Base-by-base conservation (phyloP, 2,113 vertebrate genomes). In the Pleuronectes platessa region DNA sequence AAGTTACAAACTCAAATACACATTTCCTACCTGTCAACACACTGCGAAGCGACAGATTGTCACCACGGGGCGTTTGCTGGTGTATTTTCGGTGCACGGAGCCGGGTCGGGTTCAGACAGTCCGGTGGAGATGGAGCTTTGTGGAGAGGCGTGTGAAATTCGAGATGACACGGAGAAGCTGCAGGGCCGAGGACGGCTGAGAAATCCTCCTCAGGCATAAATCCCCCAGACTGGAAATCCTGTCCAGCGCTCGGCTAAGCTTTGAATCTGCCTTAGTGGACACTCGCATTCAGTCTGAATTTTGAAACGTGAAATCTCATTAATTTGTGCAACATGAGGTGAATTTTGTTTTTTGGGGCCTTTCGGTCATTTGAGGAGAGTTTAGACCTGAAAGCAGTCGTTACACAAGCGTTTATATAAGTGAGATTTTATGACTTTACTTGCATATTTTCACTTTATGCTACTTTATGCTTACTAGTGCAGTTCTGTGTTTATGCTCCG, bases 191-290 rank as follows among this genome's bases (percentile, higher is more conserved):
- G 80, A 88, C 87, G 72, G 82, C 83, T 70, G 69, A 89, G 82
- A 90, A 91, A 91, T 24, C 86, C 86, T 79, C 72, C 85, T 68
- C 68, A 68, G 85, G 83, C 71, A 77, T 72, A 92, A 93, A 90
- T 92, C 89, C 85, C 18, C 65, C 27, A 75, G 77, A 75, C 64
- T 68, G 37, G 64, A 91, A 93, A 92, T 92, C 86, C 85, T 51
- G 68, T 79, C 87, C 60, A 40, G 62, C 18, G 54, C 74, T 83
- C 18, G 81, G 64, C 82, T 90, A 85, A 90, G 82, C 91, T 61
- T 1, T 55, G 71, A 68, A 75, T 84, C 69, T 21, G 8, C 58
- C 59, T 82, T 31, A 47, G 75, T 76, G 78, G 81, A 26, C 74
- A 66, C 62, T 75, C 18, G 18, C 51, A 40, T 88, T 84, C 67